Evolutionary conservation across 2,888 invertebrate species (phyloP).

Genomic region (Acronicta leporina): DNA sequence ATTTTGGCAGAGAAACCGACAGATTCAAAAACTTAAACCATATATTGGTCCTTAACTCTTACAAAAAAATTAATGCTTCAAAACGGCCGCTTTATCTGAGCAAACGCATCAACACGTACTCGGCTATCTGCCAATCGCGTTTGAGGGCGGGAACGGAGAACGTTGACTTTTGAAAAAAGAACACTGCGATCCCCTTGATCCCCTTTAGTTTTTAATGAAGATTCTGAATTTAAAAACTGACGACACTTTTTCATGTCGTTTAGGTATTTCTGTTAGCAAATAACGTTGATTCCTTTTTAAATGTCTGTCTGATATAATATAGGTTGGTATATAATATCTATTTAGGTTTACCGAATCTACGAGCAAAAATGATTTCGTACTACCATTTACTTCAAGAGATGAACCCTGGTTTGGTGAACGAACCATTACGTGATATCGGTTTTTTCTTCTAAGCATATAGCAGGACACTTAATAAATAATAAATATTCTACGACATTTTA

Average conservation of each 20-base stretch:
- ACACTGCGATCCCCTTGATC: conserved; percentile 56
- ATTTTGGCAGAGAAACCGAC: neutral
- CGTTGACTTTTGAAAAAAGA: conserved; percentile 67
- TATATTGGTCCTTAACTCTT: conserved; percentile 21
- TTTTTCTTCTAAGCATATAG: no score
- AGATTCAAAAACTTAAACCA: conserved; percentile 9
- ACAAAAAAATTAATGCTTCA: conserved; percentile 56
- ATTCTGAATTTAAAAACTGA: conserved; percentile 22
- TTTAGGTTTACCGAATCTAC: no score
- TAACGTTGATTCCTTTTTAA: no score
- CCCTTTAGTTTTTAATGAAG: conserved; percentile 49
- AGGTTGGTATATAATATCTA: no score
- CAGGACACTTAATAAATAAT: no score
- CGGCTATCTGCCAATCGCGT: conserved; percentile 68
- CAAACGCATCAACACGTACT: conserved; percentile 64
- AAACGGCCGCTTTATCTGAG: conserved; percentile 63
- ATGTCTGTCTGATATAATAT: no score
- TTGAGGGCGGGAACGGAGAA: conserved; percentile 66
- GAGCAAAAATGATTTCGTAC: no score
- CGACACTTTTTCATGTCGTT: neutral
- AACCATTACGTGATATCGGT: no score
- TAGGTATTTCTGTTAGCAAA: conserved; percentile 1
- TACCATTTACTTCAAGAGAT: no score
- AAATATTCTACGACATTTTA: no score
- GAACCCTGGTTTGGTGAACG: no score